Percentiles rank a stretch among this genome's conserved stretches.
Conservation (phyloP, 1,140 invertebrate species). For the Idris sp. region DNA sequence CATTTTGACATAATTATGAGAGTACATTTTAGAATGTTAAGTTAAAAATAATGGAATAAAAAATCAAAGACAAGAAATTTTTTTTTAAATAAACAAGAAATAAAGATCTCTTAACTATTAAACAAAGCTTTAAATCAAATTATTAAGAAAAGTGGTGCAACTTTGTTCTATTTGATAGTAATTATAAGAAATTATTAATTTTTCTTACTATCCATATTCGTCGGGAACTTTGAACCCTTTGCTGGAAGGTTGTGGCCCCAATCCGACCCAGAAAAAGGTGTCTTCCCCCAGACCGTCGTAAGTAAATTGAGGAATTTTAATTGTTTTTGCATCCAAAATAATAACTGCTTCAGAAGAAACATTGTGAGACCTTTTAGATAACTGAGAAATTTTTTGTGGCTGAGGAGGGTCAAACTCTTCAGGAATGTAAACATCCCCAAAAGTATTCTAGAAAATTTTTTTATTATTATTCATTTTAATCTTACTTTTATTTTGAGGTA, state of each 20-base stretch:
- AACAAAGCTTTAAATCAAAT: too few species aligned
- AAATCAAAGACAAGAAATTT: too few species aligned
- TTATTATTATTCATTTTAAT: too few species aligned
- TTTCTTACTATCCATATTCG: constrained; percentile 93
- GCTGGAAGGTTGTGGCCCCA: constrained; percentile 89
- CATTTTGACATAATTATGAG: too few species aligned
- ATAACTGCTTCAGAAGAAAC: constrained; percentile 86
- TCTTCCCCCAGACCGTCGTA: constrained; percentile 88
- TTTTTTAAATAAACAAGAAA: too few species aligned
- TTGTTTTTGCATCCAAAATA: constrained; percentile 89
- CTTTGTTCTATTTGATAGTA: too few species aligned
- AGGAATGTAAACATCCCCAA: constrained; percentile 93
- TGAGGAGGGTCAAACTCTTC: constrained; percentile 94
- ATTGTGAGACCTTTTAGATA: constrained; percentile 84
- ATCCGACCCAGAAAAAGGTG: constrained; percentile 92
- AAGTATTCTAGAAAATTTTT: constrained; percentile 83
- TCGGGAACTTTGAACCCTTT: constrained; percentile 91
- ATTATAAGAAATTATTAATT: too few species aligned
- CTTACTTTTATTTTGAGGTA: too few species aligned
- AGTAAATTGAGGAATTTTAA: constrained; percentile 85
- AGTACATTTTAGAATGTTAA: too few species aligned
- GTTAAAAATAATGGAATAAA: too few species aligned
- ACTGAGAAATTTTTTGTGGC: constrained; percentile 84
- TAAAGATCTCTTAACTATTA: too few species aligned
- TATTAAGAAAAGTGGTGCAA: too few species aligned